Evolutionary conservation across 2,888 invertebrate species (phyloP).

Genomic region (Drosophila antonietae): DNA sequence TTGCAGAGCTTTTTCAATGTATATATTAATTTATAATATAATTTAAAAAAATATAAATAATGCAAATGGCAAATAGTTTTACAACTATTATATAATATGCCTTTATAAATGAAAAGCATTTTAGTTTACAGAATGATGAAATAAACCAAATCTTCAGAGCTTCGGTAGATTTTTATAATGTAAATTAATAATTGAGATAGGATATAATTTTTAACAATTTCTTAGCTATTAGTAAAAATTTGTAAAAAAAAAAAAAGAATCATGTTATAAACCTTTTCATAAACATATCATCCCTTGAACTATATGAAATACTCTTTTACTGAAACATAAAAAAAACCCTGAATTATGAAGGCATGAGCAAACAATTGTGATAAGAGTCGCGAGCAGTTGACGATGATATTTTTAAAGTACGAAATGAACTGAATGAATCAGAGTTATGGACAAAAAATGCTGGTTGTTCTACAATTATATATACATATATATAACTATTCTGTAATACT

Average conservation of each 20-base stretch:
- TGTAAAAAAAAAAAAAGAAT: no score
- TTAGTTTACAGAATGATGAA: background rate
- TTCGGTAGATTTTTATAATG: no score
- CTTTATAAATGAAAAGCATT: background rate
- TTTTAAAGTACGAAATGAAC: background rate
- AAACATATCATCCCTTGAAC: no score
- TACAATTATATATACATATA: background rate
- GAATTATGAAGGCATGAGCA: background rate
- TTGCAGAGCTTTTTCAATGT: background rate
- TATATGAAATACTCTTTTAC: background rate
- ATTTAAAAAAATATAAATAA: background rate
- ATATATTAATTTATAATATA: background rate
- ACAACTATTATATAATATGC: background rate
- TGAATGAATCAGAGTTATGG: slow-evolving; percentile 17
- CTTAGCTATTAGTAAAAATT: no score
- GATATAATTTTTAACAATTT: no score
- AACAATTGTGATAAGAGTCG: slow-evolving; percentile 19
- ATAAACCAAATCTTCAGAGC: no score
- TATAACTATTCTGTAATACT: background rate
- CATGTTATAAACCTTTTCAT: no score
- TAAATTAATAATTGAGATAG: no score
- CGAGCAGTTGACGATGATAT: background rate
- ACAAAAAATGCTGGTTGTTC: background rate
- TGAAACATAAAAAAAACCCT: slow-evolving; percentile 3
- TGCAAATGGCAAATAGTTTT: background rate